Base-by-base conservation (phyloP, 2,888 invertebrate species). In the Sipha maydis region DNA sequence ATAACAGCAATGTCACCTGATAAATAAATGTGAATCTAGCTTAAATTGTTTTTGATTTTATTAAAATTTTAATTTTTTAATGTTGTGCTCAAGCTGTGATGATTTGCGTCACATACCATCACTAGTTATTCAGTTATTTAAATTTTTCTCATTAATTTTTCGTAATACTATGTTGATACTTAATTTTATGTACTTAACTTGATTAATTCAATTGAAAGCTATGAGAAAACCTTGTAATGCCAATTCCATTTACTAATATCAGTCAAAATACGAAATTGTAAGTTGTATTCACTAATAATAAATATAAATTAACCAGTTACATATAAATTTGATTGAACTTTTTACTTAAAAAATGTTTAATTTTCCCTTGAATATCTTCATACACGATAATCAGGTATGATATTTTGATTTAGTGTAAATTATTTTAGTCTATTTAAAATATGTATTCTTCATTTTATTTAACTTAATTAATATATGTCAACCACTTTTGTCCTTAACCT, bases 1-100 rank as follows among this genome's bases (percentile, higher is more conserved):
- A 83, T 83, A 83, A 71, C 83, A 17, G 1, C 48, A 83, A 83
- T 71, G 71, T 83, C 83, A 83, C 71, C 71, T 71, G 83, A 83
- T 83, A 83, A 83, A 71, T 31, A 48, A 41, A 11, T 69, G 38
- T 48, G n/a, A 25, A 76, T 71, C 31, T 31, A 48, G 34, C 28
- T 69, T 31, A 31, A 14, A 17, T 0, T 78, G 3, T 69, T 61
- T 25, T 67, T 2, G 25, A 3, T 7, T 48, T 54, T 31, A 54
- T 5, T 31, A 9, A 5, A 34, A 31, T 25, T 78, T 78, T 78
- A 11, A 21, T 3, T 78, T 54, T 54, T 71, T 11, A 31, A 3
- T 69, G 21, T 21, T 9, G 1, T 7, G 19, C 41, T 28, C 7
- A 1, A 56, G 5, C 25, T 61, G 21, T 25, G 21, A 11, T 48